These are phyloP conservation scores for Aplodontia rufa DNA, from an alignment of 2,113 vertebrate species.

Conservation along the genomic window DNA sequence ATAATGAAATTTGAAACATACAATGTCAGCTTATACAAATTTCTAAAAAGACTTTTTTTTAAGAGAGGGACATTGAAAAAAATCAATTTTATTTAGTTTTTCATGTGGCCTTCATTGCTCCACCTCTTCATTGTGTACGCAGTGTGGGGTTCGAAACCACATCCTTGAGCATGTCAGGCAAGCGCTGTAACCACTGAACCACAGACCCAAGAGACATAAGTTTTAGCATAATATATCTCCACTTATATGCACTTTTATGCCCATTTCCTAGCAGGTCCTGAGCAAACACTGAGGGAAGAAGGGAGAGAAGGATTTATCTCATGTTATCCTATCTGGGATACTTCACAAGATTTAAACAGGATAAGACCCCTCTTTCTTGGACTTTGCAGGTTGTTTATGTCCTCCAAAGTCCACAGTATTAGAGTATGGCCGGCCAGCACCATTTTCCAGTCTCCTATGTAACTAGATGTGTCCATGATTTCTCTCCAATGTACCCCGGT, in stretches of 20 bases:
- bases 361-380: background rate
- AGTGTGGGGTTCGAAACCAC: too few relatives aligned
- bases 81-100: too few relatives aligned
- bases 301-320: background rate
- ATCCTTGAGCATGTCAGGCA: too few relatives aligned
- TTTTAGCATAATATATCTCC: background rate
- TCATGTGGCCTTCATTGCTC: too few relatives aligned
- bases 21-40: background rate
- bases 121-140: too few relatives aligned
- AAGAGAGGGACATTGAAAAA: too few relatives aligned
- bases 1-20: background rate
- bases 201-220: background rate
- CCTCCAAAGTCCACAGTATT: background rate
- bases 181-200: too few relatives aligned
- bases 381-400: background rate
- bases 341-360: background rate
- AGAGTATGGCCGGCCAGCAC: background rate
- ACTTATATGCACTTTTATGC: background rate
- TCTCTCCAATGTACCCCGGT: background rate
- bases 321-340: background rate
- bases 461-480: background rate
- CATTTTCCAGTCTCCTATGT: background rate
- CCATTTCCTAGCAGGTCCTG: background rate
- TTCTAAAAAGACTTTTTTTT: background rate
- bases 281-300: background rate